phyloP scores from a whole-genome alignment of 2,113 vertebrate species.

The Rhadina sibilatrix region DNA sequence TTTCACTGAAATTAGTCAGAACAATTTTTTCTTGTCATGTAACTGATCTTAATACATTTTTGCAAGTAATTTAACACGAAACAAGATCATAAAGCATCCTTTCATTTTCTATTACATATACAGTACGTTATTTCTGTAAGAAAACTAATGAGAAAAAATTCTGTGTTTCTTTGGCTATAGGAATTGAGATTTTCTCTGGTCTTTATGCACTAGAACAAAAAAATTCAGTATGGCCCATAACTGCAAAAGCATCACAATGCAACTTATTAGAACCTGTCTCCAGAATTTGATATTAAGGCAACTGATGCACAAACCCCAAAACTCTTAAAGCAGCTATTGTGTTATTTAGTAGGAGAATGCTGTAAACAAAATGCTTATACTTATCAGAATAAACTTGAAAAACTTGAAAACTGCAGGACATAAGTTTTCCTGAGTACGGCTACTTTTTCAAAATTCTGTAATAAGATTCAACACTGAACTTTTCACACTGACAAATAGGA shows the following conservation, averaged over 20 bases:
- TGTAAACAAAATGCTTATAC: not conserved
- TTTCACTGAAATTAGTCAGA: not conserved
- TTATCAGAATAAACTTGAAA: conserved; percentile 6
- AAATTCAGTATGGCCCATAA: not conserved
- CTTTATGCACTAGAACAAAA: not conserved
- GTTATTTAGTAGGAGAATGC: not conserved
- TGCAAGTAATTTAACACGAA: not conserved
- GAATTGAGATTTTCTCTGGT: not conserved
- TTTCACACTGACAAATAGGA: not conserved
- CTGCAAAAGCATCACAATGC: not conserved
- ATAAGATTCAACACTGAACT: not conserved
- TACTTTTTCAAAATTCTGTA: not conserved
- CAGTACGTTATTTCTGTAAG: not conserved
- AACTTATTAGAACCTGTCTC: not conserved
- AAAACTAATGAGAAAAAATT: not conserved
- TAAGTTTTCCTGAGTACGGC: not conserved
- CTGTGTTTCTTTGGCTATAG: not conserved
- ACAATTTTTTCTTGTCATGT: not conserved
- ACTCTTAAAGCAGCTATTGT: not conserved
- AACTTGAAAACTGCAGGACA: not conserved
- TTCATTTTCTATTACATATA: not conserved
- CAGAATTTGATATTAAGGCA: not conserved
- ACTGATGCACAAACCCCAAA: not conserved
- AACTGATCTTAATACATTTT: not conserved
- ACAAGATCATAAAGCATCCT: not conserved